Evolutionary conservation across 2,888 invertebrate genomes (phyloP).

Genomic region (Clitarchus hookeri): DNA sequence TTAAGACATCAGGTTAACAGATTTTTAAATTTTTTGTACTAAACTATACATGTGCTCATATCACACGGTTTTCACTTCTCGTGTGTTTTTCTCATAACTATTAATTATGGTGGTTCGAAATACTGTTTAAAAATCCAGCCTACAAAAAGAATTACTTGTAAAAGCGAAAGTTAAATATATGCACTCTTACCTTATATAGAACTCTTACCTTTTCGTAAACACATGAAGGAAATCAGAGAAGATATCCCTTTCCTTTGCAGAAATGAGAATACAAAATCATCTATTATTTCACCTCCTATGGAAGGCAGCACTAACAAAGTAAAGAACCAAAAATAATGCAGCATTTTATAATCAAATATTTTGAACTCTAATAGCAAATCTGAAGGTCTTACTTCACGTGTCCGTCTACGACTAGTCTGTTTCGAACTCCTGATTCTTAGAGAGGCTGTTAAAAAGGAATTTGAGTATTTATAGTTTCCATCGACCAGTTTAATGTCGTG

Average conservation of each 20-base stretch:
- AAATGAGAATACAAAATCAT: neutral
- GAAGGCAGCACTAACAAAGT: neutral
- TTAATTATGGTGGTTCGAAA: too few relatives aligned
- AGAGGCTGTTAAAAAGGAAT: neutral
- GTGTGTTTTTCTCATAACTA: too few relatives aligned
- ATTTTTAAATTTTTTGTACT: too few relatives aligned
- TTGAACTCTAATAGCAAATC: too few relatives aligned
- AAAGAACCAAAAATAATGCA: neutral
- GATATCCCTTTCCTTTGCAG: neutral
- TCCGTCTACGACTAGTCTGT: neutral
- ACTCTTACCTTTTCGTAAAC: neutral
- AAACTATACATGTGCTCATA: too few relatives aligned
- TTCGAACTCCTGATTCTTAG: neutral
- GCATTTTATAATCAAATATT: neutral
- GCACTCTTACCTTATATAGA: neutral
- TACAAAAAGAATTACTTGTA: neutral
- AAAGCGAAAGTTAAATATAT: neutral
- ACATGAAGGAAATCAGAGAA: neutral
- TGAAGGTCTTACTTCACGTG: neutral
- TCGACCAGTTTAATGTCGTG: neutral
- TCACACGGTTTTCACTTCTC: too few relatives aligned
- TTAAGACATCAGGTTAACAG: too few relatives aligned
- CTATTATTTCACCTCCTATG: neutral
- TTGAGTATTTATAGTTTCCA: neutral
- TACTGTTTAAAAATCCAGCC: neutral